Conservation (phyloP, 2,888 invertebrate genomes). For the Drosophila nr. perissopoda region DNA sequence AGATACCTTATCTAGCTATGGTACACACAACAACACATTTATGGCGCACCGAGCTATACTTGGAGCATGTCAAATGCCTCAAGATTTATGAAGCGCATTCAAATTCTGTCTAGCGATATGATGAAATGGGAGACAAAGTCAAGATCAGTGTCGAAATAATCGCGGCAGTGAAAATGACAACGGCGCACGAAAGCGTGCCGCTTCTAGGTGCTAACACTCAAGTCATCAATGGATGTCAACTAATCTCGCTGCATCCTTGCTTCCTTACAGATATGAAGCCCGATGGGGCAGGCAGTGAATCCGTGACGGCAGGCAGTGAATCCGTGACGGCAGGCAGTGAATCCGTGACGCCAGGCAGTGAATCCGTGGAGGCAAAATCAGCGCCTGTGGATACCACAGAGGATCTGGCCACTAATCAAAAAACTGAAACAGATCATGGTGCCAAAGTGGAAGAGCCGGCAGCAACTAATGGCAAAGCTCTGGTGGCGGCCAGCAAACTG, state of each 20-base stretch:
- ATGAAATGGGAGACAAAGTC: constrained; percentile 35
- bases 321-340: background rate
- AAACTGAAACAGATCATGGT: background rate
- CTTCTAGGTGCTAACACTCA: constrained; percentile 53
- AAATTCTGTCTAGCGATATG: constrained; percentile 15
- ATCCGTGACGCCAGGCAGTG: background rate
- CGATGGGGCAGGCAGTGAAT: constrained; percentile 24
- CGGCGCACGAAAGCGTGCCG: constrained; percentile 56
- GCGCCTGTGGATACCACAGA: background rate
- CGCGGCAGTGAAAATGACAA: constrained; percentile 44
- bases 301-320: constrained; percentile 1
- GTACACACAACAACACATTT: background rate
- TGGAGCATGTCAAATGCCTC: constrained; percentile 1
- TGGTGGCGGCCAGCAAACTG: constrained; percentile 32
- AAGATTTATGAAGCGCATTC: constrained; percentile 8
- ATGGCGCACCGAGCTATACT: background rate
- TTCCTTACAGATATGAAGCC: constrained; percentile 56
- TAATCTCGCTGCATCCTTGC: background rate
- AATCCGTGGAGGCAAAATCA: constrained; percentile 5
- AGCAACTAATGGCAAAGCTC: constrained; percentile 43
- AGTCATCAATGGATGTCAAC: background rate
- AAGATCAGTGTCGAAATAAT: constrained; percentile 7
- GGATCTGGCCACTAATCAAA: background rate
- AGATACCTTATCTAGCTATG: constrained; percentile 10
- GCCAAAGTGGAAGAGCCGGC: background rate